phyloP scores from a whole-genome alignment of 1,140 invertebrate species.

The Heliconius hermathena region DNA sequence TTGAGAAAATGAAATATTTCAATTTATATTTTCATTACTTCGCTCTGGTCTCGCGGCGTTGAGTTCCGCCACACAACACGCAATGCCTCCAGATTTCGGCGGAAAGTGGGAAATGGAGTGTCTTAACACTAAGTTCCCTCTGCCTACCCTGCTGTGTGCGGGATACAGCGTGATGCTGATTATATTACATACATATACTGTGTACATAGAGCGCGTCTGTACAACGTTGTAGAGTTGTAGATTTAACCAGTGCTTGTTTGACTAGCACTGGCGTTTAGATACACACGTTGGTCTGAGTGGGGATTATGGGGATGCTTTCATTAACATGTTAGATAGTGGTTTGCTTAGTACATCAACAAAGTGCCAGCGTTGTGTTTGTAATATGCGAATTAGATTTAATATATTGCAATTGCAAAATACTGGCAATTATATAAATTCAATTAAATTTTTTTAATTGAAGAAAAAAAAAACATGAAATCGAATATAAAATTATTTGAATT shows the following conservation, averaged over 20 bases:
- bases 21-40: too few relatives aligned
- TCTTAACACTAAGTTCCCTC: too few relatives aligned
- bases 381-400: not conserved
- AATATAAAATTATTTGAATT: too few relatives aligned
- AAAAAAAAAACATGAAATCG: not conserved
- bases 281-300: slow-evolving; percentile 3
- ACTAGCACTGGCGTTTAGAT: slow-evolving; percentile 5
- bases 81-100: too few relatives aligned
- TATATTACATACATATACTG: not conserved
- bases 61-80: too few relatives aligned
- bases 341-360: not conserved
- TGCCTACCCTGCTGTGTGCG: too few relatives aligned
- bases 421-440: not conserved
- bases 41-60: too few relatives aligned
- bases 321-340: slow-evolving; percentile 9
- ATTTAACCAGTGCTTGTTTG: slow-evolving; percentile 7
- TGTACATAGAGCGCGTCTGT: not conserved
- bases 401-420: not conserved
- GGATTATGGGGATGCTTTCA: slow-evolving; percentile 12
- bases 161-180: too few relatives aligned
- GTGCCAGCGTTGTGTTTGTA: not conserved
- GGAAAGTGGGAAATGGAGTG: too few relatives aligned
- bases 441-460: not conserved
- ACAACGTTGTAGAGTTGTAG: not conserved
- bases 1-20: too few relatives aligned